Evolutionary conservation across 2,113 vertebrate genomes (phyloP), one percentile per base, ranked within the genome.

Genomic region (Phalacrocorax brasilianus): DNA sequence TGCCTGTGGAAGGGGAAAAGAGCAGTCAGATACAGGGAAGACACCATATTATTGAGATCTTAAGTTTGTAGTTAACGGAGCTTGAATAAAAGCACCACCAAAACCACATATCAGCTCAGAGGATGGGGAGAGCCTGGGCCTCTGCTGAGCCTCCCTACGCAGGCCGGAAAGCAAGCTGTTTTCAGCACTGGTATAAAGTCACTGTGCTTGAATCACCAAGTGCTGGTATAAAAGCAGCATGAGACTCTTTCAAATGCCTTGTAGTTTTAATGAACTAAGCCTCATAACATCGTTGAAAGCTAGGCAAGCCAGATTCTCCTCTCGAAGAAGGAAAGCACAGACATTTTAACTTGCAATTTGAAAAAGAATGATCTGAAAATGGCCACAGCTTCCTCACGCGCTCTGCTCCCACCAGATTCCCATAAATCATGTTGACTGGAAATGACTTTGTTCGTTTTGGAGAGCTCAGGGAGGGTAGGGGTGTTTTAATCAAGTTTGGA

Each of bases 1-100:
- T 86, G 80, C 95, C 96, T 97, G 97, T 92, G 91, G 95, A 33
- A 96, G 95, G 94, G 88, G 96, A 95, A 96, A 97, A 94, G 63
- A 96, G 66, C 55, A 95, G 86, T 97, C 95, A 98, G 96, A 90
- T 17, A 44, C 12, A 33, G 68, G 58, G 68, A 84, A 75, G 58
- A 53, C 26, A 58, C 27, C 8, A 3, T 3, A 2, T 17, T 33
- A 28, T 8, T 44, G 67, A 95, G 73, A 79, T 89, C 65, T 62
- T 61, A 35, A 59, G 35, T 40, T 12, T 75, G n/a, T 44, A 27
- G 38, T 79, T 68, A 86, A n/a, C 20, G 4, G 49, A 18, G 55
- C 50, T 84, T 56, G 24, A 72, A n/a, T 59, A 42, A 65, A 75
- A 91, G 49, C 63, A 59, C 32, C n/a, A 30, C 32, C 42, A 59